Evolutionary conservation across 2,797 vertebrate genomes (phyloP).

Genomic region (Hydrophis major): DNA sequence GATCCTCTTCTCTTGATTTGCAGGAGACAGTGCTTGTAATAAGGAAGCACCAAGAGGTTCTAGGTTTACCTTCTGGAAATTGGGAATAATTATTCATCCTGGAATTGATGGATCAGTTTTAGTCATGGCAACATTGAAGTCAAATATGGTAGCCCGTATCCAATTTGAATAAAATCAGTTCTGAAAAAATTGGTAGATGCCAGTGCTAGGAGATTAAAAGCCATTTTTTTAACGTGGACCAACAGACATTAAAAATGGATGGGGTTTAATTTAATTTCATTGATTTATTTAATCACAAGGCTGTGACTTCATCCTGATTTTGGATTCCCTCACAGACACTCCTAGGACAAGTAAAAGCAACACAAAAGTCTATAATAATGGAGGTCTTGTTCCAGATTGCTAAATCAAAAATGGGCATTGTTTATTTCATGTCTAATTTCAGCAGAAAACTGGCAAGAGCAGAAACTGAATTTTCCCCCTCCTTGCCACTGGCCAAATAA

Average conservation of each 20-base stretch:
- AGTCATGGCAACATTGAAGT: not conserved
- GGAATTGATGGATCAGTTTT: not conserved
- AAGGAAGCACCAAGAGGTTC: conserved; percentile 43
- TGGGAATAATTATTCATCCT: not conserved
- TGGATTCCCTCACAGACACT: not conserved
- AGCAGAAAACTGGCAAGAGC: not conserved
- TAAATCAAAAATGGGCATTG: not conserved
- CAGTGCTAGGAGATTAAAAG: not conserved
- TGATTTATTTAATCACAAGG: not conserved
- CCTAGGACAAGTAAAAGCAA: not conserved
- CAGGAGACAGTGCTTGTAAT: conserved; percentile 58
- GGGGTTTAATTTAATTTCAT: no score
- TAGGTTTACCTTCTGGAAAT: not conserved
- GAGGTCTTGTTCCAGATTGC: not conserved
- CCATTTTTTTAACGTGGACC: not conserved
- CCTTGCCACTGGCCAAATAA: not conserved
- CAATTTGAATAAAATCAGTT: not conserved
- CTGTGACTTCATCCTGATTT: not conserved
- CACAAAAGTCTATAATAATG: not conserved
- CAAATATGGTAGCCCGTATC: not conserved
- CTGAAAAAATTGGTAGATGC: not conserved
- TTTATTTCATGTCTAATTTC: no score
- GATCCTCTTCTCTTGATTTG: conserved; percentile 39
- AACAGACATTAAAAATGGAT: not conserved
- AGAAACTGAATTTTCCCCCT: not conserved